Conservation (phyloP, 2,888 invertebrate species). For the Cetonia aurata region DNA sequence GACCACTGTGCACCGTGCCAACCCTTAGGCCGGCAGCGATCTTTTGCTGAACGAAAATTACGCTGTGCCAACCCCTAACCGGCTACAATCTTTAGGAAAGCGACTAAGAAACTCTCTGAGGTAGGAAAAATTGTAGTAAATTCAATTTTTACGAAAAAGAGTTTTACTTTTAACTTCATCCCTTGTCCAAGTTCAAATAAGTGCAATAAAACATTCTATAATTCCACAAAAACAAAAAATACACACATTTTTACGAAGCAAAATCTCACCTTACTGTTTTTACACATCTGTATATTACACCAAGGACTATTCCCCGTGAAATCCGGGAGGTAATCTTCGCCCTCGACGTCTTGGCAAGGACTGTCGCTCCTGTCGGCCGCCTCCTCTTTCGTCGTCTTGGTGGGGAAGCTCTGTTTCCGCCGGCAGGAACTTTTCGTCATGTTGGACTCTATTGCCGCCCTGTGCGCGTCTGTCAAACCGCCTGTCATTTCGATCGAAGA, state of each 20-base stretch:
- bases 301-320: constrained; percentile 65
- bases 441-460: constrained; percentile 36
- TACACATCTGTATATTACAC: constrained; percentile 61
- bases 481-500: constrained; percentile 4
- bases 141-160: no score
- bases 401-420: constrained; percentile 86
- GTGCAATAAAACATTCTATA: no score
- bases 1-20: no score
- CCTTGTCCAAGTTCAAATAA: no score
- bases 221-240: not conserved
- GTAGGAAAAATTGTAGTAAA: no score
- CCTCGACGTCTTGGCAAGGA: constrained; percentile 52
- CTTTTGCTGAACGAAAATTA: no score
- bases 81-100: no score
- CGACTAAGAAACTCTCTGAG: not conserved
- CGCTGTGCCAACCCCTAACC: no score
- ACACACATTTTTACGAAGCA: no score
- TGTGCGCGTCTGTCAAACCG: constrained; percentile 30
- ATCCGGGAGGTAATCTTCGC: constrained; percentile 60
- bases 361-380: constrained; percentile 52
- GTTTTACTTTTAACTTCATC: no score
- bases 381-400: constrained; percentile 68
- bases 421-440: constrained; percentile 70
- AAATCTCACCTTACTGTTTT: constrained; percentile 42
- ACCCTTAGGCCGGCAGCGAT: no score